Evolutionary conservation across 2,797 vertebrate species (phyloP).

Genomic region (Chelon auratus): DNA sequence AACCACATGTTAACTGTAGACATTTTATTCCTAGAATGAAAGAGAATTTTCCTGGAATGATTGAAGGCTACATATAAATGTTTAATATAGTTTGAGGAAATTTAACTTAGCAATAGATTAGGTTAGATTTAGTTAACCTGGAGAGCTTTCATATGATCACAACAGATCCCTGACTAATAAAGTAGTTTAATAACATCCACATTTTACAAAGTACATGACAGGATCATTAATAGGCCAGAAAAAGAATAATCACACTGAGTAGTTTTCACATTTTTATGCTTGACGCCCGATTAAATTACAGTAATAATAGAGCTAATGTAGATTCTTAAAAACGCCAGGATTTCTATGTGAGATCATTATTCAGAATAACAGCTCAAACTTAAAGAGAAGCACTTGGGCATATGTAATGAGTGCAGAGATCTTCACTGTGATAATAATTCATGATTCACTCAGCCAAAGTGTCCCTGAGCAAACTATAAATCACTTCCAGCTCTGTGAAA

Average conservation of each 20-base stretch:
- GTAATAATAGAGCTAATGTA: constrained; percentile 24
- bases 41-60: constrained; percentile 3
- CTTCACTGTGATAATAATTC: constrained; percentile 38
- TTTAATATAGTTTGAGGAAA: constrained; percentile 30
- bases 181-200: constrained; percentile 63
- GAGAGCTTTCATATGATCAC: constrained; percentile 33
- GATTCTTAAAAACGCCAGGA: constrained; percentile 12
- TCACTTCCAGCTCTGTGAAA: constrained; percentile 16
- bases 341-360: constrained; percentile 16
- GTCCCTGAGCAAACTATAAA: constrained; percentile 49
- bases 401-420: neutral
- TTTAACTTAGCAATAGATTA: constrained; percentile 18
- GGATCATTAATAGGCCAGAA: constrained; percentile 32
- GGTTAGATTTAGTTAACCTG: too few species aligned
- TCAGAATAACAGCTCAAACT: constrained; percentile 23
- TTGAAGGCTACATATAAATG: constrained; percentile 7
- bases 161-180: constrained; percentile 36
- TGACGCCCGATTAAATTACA: constrained; percentile 23
- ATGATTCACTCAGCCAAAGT: constrained; percentile 35
- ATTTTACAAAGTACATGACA: constrained; percentile 48
- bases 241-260: constrained; percentile 34
- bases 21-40: constrained; percentile 9
- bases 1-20: constrained; percentile 10
- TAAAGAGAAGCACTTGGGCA: constrained; percentile 11
- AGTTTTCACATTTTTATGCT: constrained; percentile 29